These are phyloP conservation scores for Cyprinus carpio DNA, from an alignment of 2,113 vertebrate species.

Conservation along the genomic window DNA sequence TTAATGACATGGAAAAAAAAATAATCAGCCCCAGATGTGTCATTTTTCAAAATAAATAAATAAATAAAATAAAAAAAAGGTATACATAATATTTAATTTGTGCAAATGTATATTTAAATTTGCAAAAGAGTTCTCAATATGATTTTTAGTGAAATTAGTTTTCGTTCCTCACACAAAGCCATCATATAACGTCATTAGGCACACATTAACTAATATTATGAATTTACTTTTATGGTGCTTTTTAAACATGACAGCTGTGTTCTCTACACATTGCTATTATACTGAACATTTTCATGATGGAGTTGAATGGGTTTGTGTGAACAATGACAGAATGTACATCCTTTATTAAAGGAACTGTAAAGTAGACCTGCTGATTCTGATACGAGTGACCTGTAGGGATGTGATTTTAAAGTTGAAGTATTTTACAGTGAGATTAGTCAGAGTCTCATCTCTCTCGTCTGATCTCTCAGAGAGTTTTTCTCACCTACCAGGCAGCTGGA, in stretches of 20 bases:
- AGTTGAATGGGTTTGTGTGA: background rate
- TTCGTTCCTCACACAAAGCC: background rate
- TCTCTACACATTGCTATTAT: background rate
- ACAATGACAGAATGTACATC: background rate
- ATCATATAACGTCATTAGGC: background rate
- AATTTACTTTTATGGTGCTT: background rate
- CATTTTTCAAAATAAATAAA: too few relatives aligned
- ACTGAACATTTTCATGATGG: background rate
- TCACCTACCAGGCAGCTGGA: constrained; percentile 89
- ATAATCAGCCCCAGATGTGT: too few relatives aligned
- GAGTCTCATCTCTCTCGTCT: constrained; percentile 20
- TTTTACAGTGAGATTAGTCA: constrained; percentile 7
- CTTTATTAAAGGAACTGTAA: background rate
- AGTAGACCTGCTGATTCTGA: background rate
- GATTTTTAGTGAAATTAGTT: background rate
- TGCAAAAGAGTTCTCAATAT: background rate
- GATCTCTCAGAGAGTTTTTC: constrained; percentile 43
- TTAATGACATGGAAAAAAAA: too few relatives aligned
- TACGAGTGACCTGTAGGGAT: background rate
- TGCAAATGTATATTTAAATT: too few relatives aligned
- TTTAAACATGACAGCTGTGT: background rate
- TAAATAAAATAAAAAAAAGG: too few relatives aligned
- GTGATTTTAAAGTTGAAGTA: background rate
- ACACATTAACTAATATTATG: background rate
- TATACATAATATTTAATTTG: too few relatives aligned